These are phyloP conservation scores for Tuta absoluta DNA, from an alignment of 2,888 invertebrate genomes.

Conservation along the genomic window DNA sequence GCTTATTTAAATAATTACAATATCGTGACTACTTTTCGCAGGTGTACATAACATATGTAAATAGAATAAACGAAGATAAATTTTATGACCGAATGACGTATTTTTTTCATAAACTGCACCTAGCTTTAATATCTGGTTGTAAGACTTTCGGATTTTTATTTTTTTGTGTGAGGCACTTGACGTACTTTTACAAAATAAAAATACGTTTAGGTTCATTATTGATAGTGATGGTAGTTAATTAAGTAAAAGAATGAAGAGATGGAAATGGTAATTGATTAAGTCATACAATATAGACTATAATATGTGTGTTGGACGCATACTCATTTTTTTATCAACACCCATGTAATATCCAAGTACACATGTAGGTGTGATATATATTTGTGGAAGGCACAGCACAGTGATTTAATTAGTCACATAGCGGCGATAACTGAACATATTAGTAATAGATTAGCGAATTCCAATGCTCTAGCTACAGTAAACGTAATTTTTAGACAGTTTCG, in stretches of 20 bases:
- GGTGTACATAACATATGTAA: not conserved
- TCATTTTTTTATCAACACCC: not conserved
- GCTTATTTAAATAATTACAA: too few species aligned
- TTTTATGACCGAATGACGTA: not conserved
- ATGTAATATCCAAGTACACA: not conserved
- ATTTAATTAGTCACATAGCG: constrained; percentile 42
- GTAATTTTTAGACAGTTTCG: not conserved
- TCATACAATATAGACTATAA: too few species aligned
- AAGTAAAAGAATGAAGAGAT: too few species aligned
- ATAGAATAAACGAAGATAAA: not conserved
- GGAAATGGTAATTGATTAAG: too few species aligned
- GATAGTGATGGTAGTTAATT: too few species aligned
- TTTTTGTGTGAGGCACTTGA: too few species aligned
- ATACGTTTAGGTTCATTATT: too few species aligned
- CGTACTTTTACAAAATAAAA: constrained; percentile 1
- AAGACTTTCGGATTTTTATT: too few species aligned
- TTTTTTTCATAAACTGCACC: not conserved
- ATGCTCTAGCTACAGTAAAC: constrained; percentile 52
- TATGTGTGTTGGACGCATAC: too few species aligned
- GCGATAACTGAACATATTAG: constrained; percentile 51
- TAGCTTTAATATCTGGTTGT: too few species aligned
- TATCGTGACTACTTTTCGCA: not conserved
- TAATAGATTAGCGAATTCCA: constrained; percentile 61
- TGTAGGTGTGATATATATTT: constrained; percentile 42
- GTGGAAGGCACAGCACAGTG: constrained; percentile 35